phyloP scores from a whole-genome alignment of 2,797 vertebrate species.

The Rhynchotus rufescens region DNA sequence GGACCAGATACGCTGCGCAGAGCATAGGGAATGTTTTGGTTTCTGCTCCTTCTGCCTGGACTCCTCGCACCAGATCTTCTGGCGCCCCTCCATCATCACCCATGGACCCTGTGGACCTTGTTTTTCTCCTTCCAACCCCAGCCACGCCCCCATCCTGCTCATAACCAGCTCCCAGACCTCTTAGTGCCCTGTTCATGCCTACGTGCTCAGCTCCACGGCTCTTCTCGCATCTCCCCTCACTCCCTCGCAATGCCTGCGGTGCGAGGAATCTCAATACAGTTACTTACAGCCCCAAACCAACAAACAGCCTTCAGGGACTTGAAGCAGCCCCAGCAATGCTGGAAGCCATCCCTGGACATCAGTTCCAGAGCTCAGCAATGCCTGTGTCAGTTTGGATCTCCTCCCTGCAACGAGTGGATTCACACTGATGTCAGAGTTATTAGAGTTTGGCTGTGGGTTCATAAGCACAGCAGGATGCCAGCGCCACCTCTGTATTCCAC shows the following conservation, averaged over 20 bases:
- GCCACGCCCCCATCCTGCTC: background rate
- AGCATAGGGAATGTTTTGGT: fast-evolving
- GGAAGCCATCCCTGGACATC: fast-evolving
- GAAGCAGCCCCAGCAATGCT: background rate
- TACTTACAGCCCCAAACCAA: background rate
- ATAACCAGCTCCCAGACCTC: background rate
- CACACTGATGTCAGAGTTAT: background rate
- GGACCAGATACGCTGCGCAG: background rate
- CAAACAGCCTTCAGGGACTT: fast-evolving
- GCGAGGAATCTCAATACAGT: fast-evolving
- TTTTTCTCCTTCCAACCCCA: background rate
- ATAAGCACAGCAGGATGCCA: background rate
- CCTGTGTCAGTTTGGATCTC: background rate
- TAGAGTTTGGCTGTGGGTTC: background rate
- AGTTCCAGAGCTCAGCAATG: background rate
- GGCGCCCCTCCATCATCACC: background rate
- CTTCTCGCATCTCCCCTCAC: background rate
- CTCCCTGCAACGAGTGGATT: background rate
- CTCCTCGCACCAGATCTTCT: background rate
- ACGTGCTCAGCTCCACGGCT: background rate
- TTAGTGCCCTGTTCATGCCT: background rate
- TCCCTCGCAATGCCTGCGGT: background rate
- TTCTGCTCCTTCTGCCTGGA: background rate
- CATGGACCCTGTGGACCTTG: background rate
- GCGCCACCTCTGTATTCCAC: background rate